Percentiles rank a stretch among this genome's conserved stretches.
These are phyloP conservation scores for Acanthosepion esculentum DNA, from an alignment of 2,888 invertebrate species.

Conservation along the genomic window DNA sequence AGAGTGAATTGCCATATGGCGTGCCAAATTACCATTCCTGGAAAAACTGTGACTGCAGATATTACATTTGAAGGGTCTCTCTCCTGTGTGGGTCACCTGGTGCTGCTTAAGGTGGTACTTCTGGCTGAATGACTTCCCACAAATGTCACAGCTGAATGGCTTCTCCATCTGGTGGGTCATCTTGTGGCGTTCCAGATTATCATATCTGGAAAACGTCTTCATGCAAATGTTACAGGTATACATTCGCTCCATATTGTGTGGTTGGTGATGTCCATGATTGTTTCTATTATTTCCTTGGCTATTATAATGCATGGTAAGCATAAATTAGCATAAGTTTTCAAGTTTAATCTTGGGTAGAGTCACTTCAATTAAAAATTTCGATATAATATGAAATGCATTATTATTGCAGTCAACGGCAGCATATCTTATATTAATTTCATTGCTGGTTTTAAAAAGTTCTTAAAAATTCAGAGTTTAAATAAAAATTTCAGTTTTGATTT, in stretches of 20 bases:
- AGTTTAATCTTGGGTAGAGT: neutral
- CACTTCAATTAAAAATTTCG: neutral
- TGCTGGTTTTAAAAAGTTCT: neutral
- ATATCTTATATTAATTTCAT: neutral
- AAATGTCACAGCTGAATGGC: slow-evolving; percentile 41
- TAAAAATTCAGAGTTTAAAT: too few relatives aligned
- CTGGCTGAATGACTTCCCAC: slow-evolving; percentile 42
- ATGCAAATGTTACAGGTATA: slow-evolving; percentile 36
- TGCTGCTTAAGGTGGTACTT: slow-evolving; percentile 44
- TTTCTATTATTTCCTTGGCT: neutral
- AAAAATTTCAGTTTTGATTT: neutral
- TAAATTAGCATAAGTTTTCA: neutral
- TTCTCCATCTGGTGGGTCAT: slow-evolving; percentile 45
- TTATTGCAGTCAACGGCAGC: neutral
- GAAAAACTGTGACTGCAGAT: slow-evolving; percentile 41
- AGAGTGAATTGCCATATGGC: slow-evolving; percentile 24
- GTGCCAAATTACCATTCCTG: neutral
- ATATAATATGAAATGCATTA: neutral
- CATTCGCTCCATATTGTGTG: slow-evolving; percentile 11
- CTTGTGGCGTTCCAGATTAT: slow-evolving; percentile 41
- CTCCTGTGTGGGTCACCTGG: slow-evolving; percentile 38
- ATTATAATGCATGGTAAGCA: neutral
- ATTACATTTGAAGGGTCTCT: slow-evolving; percentile 34
- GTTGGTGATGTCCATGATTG: neutral
- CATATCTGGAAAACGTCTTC: slow-evolving; percentile 41